These are phyloP conservation scores for Scylla paramamosain DNA, from an alignment of 1,140 invertebrate species.

Conservation along the genomic window DNA sequence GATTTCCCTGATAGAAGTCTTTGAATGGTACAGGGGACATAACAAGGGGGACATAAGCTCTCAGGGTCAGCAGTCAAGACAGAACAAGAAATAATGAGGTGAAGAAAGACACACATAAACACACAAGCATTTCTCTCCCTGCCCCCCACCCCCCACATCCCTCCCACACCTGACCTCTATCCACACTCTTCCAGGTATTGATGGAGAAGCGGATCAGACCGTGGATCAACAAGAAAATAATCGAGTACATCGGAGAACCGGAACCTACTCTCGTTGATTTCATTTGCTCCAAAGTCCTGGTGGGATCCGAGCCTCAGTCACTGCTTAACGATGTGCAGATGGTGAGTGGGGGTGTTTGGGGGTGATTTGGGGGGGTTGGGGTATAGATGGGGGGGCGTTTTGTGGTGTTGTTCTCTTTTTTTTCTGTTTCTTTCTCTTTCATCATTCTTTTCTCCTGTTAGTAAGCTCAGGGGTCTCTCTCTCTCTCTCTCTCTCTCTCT, in stretches of 20 bases:
- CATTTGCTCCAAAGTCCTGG: slow-evolving; percentile 98
- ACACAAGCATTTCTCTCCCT: too few species aligned
- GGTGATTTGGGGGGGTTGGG: too few species aligned
- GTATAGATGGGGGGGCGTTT: too few species aligned
- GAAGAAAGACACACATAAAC: neutral
- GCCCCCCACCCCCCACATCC: too few species aligned
- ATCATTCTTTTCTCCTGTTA: too few species aligned
- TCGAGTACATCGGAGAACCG: slow-evolving; percentile 99
- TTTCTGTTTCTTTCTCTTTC: too few species aligned
- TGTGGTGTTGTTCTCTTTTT: too few species aligned
- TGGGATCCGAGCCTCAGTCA: slow-evolving; percentile 93
- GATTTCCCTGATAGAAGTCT: too few species aligned
- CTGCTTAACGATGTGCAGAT: slow-evolving; percentile 99
- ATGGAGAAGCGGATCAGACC: slow-evolving; percentile 99
- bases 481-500: neutral
- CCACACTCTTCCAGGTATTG: slow-evolving; percentile 83
- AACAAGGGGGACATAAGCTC: too few species aligned
- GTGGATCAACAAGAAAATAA: slow-evolving; percentile 99
- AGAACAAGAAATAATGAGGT: neutral
- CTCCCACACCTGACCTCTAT: neutral
- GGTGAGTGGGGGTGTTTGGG: slow-evolving; percentile 83
- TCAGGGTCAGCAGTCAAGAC: neutral
- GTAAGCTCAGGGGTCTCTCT: too few species aligned
- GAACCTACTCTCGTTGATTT: slow-evolving; percentile 99
- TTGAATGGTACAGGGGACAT: too few species aligned